These are phyloP conservation scores for Mythimna impura DNA, from an alignment of 2,888 invertebrate genomes.

Conservation along the genomic window DNA sequence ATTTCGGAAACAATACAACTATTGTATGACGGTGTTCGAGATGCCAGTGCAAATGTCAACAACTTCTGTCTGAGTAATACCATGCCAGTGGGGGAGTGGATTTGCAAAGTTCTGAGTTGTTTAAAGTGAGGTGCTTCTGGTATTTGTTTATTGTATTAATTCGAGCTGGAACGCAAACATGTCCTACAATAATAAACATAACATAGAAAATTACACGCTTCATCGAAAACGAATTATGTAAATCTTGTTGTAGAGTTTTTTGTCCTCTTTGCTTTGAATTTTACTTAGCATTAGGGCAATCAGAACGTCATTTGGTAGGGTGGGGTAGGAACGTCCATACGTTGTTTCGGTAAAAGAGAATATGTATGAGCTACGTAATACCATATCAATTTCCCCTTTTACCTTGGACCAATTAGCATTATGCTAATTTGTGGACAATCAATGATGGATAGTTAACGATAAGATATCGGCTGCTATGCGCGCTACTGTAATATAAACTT, in stretches of 20 bases:
- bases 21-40: constrained; percentile 32
- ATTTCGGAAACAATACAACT: constrained; percentile 43
- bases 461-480: constrained; percentile 33
- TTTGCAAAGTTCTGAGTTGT: constrained; percentile 10
- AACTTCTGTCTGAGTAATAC: constrained; percentile 36
- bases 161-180: not conserved
- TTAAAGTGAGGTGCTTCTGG: not conserved
- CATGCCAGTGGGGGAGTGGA: constrained; percentile 5
- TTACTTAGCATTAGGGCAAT: not conserved
- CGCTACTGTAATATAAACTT: constrained; percentile 23
- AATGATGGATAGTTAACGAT: constrained; percentile 39
- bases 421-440: constrained; percentile 25
- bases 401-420: constrained; percentile 32
- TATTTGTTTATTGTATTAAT: not conserved
- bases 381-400: constrained; percentile 22
- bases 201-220: not conserved
- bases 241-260: not conserved
- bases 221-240: not conserved
- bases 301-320: constrained; percentile 4
- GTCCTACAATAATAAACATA: not conserved
- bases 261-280: not conserved
- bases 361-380: not conserved
- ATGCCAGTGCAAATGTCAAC: constrained; percentile 27
- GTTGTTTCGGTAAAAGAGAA: constrained; percentile 12
- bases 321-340: not conserved